Base-by-base conservation (phyloP, 1,140 invertebrate species). In the Drosophila mauritiana region DNA sequence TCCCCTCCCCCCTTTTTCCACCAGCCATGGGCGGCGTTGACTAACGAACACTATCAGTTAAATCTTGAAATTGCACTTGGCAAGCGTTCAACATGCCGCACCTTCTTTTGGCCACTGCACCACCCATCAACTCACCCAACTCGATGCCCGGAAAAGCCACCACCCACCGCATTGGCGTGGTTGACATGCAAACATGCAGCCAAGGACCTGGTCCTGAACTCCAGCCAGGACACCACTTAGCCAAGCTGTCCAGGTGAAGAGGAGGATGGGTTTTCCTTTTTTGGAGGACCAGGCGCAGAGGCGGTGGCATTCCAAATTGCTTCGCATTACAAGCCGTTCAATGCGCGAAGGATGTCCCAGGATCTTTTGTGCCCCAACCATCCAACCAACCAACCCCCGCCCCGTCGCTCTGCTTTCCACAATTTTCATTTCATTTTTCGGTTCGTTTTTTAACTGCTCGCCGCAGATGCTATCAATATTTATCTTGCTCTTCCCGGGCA, bases 401-500 rank as follows among this genome's bases (percentile, higher is more conserved):
- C 27, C 20, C 46, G 11, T 46, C 49, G 61, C 22, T 10, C 52
- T 11, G 46, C 40, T 54, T 51, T 75, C 59, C 52, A 59, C 59
- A 59, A 73, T 64, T 73, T 73, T 64, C 73, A 67, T 84, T 85
- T 77, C 58, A 70, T 83, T 84, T 51, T 52, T 83, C 52, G 54
- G 48, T 68, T 64, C 49, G 61, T 80, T 80, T 77, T 81, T 88
- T 76, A 80, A 85, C 81, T 85, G 81, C 63, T 81, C 63, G 77
- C 81, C 81, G 52, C 81, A 84, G 81, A 84, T 85, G 81, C 81
- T 77, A 85, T 86, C 81, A 86, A 85, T 85, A 85, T 85, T 85
- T 85, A 86, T 80, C 81, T 76, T 84, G 62, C 51, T 72, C 46
- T 37, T 61, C 20, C 46, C 48, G 25, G n/a, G 22, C 20, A 10